A percentile compares a stretch with the other conserved stretches of the same genome.
These are phyloP conservation scores for Muntiacus reevesi DNA, from an alignment of 2,113 vertebrate species.

Conservation along the genomic window DNA sequence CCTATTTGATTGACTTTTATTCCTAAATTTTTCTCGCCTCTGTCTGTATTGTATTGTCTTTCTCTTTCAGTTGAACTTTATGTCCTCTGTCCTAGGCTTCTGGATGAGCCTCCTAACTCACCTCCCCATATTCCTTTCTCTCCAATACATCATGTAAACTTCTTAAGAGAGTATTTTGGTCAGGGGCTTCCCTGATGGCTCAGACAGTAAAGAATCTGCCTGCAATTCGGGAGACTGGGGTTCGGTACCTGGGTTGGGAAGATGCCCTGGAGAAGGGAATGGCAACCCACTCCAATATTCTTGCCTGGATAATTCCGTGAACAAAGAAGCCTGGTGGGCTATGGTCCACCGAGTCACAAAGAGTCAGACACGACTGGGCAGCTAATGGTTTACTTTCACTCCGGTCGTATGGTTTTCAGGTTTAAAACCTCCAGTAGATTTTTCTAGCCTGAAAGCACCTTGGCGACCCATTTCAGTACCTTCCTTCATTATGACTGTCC, in stretches of 20 bases:
- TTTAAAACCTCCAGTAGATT: background rate
- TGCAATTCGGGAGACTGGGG: background rate
- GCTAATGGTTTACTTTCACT: background rate
- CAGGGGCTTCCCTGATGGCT: background rate
- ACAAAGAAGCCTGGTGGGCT: background rate
- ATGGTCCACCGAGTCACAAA: fast-evolving
- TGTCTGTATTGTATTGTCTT: background rate
- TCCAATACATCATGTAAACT: background rate
- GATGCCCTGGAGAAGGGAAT: background rate
- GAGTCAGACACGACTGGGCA: background rate
- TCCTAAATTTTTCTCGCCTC: background rate
- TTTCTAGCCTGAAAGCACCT: background rate
- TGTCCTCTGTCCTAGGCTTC: background rate
- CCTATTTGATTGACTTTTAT: background rate
- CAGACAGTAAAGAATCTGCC: background rate
- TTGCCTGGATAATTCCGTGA: background rate
- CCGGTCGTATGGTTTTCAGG: background rate
- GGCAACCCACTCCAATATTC: background rate
- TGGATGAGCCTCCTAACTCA: background rate
- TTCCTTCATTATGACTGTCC: background rate
- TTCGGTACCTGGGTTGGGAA: background rate
- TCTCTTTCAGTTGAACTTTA: background rate
- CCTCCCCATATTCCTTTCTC: background rate
- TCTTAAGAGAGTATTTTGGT: background rate
- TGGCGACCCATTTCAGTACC: background rate